Percentiles rank a stretch among this genome's conserved stretches.
These are phyloP conservation scores for Nicator chloris DNA, from an alignment of 2,113 vertebrate species.

Conservation along the genomic window DNA sequence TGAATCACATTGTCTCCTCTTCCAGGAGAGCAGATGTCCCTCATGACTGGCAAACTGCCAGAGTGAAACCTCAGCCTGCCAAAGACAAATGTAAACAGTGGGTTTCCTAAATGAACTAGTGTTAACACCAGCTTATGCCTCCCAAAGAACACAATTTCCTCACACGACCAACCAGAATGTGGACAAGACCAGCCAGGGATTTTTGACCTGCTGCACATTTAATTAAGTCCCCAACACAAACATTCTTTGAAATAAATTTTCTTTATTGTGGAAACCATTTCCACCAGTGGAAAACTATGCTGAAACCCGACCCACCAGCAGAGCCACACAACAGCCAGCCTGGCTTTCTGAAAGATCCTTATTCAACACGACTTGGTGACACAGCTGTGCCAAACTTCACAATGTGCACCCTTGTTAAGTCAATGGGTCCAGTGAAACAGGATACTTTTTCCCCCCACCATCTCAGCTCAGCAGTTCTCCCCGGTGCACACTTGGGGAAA, in stretches of 20 bases:
- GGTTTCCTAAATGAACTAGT: neutral
- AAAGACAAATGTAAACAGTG: neutral
- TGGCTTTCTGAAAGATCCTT: neutral
- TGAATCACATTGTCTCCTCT: neutral
- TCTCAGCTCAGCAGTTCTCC: neutral
- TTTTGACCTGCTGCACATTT: rapidly evolving
- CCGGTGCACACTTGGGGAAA: neutral
- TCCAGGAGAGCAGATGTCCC: neutral
- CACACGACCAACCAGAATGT: rapidly evolving
- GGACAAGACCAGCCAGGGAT: rapidly evolving
- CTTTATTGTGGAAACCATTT: neutral
- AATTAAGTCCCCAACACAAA: neutral
- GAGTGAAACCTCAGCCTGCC: neutral
- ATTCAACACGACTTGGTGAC: neutral
- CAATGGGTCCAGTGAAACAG: neutral
- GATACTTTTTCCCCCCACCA: neutral
- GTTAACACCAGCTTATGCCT: neutral
- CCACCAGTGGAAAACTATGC: neutral
- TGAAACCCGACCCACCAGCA: neutral
- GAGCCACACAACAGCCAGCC: neutral
- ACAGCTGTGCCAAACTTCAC: neutral
- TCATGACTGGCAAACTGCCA: neutral
- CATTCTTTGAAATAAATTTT: neutral
- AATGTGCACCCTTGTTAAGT: neutral
- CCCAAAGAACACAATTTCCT: neutral